Evolutionary conservation across 2,113 vertebrate species (phyloP).

Genomic region (Pelmatolapia mariae): DNA sequence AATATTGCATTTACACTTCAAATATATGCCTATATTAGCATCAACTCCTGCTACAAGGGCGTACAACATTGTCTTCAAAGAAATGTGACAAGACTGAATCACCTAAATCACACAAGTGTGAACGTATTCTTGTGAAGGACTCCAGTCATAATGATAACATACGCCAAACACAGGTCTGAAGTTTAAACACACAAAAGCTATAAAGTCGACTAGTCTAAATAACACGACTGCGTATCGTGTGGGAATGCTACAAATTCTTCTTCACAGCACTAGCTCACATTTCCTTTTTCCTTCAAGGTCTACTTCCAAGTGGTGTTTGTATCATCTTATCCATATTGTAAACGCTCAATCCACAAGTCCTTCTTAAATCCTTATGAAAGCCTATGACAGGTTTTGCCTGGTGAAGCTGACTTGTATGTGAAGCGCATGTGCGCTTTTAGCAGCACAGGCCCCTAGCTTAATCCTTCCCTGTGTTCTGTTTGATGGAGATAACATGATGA

Average conservation of each 20-base stretch:
- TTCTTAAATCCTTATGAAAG: neutral
- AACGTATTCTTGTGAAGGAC: neutral
- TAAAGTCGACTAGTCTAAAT: neutral
- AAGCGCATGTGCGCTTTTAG: neutral
- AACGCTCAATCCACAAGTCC: neutral
- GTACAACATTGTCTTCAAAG: neutral
- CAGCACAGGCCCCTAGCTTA: neutral
- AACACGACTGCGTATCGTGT: neutral
- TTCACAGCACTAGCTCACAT: neutral
- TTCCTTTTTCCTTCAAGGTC: neutral
- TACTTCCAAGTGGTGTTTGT: neutral
- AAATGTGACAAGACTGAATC: neutral
- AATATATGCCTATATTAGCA: neutral
- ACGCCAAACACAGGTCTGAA: neutral
- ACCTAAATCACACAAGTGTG: neutral
- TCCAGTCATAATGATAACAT: neutral
- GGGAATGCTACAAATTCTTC: neutral
- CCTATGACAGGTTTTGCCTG: neutral
- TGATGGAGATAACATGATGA: neutral
- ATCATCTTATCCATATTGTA: neutral
- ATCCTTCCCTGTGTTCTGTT: neutral
- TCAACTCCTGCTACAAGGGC: neutral
- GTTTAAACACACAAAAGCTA: neutral
- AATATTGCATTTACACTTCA: neutral
- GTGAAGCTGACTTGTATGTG: neutral